Evolutionary conservation across 2,113 vertebrate species (phyloP).

Genomic region (Dromiciops gliroides): DNA sequence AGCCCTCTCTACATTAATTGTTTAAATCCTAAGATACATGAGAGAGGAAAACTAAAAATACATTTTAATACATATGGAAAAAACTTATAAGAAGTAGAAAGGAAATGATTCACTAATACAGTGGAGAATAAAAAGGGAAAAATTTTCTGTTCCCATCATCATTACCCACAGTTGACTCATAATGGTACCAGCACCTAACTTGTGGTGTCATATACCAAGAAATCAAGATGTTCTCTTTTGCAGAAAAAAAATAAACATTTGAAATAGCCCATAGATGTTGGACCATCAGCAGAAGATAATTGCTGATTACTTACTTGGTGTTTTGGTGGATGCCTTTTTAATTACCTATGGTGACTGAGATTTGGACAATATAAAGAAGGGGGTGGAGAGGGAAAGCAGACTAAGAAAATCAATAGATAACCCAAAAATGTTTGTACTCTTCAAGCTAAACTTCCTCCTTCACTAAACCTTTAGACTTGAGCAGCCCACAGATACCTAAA

Average conservation of each 20-base stretch:
- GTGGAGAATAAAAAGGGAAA: background rate
- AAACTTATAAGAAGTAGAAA: background rate
- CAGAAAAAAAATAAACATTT: background rate
- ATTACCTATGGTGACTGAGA: background rate
- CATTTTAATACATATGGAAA: background rate
- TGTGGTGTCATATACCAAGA: background rate
- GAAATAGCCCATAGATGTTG: background rate
- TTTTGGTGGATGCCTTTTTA: background rate
- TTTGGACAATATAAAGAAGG: background rate
- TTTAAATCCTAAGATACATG: background rate
- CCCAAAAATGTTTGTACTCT: background rate
- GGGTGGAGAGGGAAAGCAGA: background rate
- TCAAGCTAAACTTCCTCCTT: background rate
- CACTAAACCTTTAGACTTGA: background rate
- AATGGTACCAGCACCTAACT: background rate
- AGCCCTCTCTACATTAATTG: background rate
- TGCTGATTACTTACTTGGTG: background rate
- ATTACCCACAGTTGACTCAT: background rate
- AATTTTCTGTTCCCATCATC: background rate
- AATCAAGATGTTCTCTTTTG: background rate
- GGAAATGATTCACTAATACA: background rate
- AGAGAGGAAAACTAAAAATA: background rate
- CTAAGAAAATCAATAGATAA: background rate
- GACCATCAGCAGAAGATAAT: background rate
- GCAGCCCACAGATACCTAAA: background rate